Conservation (phyloP, 2,888 invertebrate genomes). For the Harpagoxenus sublaevis region DNA sequence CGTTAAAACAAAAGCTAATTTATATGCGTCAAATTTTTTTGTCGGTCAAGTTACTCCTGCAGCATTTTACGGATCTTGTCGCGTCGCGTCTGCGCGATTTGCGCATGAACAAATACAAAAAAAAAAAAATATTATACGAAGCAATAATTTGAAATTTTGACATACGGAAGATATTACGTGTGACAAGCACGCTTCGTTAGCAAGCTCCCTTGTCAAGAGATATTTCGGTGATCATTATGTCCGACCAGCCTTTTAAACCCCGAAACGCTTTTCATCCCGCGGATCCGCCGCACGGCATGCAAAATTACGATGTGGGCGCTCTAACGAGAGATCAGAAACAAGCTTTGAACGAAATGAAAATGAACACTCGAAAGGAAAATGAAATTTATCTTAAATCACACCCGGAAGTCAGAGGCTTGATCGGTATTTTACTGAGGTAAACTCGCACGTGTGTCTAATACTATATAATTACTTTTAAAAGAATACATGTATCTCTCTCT, state of each 20-base stretch:
- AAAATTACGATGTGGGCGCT: constrained; percentile 76
- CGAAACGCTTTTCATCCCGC: constrained; percentile 73
- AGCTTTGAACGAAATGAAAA: constrained; percentile 71
- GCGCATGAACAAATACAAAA: neutral
- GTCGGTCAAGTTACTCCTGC: constrained; percentile 5
- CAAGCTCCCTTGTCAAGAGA: neutral
- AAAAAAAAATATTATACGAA: neutral
- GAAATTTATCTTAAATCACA: constrained; percentile 76
- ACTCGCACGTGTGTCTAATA: neutral
- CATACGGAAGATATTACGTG: neutral
- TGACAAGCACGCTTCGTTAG: constrained; percentile 15
- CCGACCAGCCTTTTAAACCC: neutral
- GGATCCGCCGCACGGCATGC: constrained; percentile 74
- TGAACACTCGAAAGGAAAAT: constrained; percentile 67
- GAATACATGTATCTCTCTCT: neutral
- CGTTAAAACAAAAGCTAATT: constrained; percentile 52
- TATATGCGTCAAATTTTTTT: constrained; percentile 40
- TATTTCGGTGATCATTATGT: constrained; percentile 29
- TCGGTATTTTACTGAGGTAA: constrained; percentile 75
- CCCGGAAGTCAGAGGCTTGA: constrained; percentile 77
- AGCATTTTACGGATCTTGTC: neutral
- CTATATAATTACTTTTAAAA: neutral
- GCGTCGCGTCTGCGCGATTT: neutral
- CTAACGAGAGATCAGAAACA: constrained; percentile 69
- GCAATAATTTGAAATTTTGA: constrained; percentile 20